Conservation (phyloP, 2,113 vertebrate genomes). For the Gadus macrocephalus region DNA sequence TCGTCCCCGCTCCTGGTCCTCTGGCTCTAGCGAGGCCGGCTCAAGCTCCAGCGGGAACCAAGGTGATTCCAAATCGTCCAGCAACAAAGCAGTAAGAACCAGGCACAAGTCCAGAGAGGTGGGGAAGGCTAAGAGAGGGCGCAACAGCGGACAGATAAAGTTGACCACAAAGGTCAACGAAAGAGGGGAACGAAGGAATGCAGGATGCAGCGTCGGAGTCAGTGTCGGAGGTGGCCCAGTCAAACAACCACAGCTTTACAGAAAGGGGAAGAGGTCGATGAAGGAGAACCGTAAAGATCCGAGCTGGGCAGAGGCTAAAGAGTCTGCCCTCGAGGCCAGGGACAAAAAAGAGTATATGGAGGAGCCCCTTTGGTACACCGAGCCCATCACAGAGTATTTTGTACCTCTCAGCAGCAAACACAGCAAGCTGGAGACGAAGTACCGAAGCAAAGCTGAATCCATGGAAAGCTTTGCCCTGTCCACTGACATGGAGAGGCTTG, state of each 20-base stretch:
- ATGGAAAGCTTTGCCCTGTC: conserved; percentile 64
- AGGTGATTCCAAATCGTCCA: conserved; percentile 76
- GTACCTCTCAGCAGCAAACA: conserved; percentile 87
- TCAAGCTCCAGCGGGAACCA: conserved; percentile 93
- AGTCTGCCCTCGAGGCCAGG: conserved; percentile 74
- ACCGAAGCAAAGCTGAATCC: conserved; percentile 80
- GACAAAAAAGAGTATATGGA: conserved; percentile 90
- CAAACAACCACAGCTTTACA: conserved; percentile 81
- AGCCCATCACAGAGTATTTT: conserved; percentile 94
- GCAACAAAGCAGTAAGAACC: conserved; percentile 78
- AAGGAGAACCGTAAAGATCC: conserved; percentile 84
- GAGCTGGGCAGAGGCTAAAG: conserved; percentile 73
- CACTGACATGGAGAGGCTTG: conserved; percentile 77
- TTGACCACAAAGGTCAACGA: conserved; percentile 77
- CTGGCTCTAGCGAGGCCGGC: conserved; percentile 94
- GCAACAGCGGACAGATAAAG: conserved; percentile 80
- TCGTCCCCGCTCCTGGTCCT: conserved; percentile 94
- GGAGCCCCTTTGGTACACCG: conserved; percentile 98
- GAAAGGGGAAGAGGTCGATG: conserved; percentile 82
- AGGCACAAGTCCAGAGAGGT: conserved; percentile 88
- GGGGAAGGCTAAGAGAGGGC: conserved; percentile 79
- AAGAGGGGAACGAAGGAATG: conserved; percentile 74
- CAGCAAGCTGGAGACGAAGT: conserved; percentile 97
- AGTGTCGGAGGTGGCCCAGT: conserved; percentile 72
- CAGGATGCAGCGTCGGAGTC: conserved; percentile 73